Evolutionary conservation across 2,113 vertebrate species (phyloP).

Genomic region (Charina bottae): DNA sequence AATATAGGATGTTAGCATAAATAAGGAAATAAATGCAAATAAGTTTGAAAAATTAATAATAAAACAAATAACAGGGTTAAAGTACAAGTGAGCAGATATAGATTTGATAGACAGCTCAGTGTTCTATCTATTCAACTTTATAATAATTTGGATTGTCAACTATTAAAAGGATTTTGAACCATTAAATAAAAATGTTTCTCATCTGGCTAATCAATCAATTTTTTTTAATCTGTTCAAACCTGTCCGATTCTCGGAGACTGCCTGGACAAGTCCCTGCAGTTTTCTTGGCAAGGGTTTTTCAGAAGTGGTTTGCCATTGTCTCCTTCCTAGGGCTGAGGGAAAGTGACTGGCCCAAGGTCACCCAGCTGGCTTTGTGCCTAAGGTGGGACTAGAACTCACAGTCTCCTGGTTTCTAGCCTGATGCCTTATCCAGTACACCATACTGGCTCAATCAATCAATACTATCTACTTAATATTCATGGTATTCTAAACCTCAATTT

Average conservation of each 20-base stretch:
- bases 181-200: constrained; percentile 4
- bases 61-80: not conserved
- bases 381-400: no score
- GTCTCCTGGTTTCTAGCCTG: no score
- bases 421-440: no score
- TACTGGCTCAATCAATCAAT: no score
- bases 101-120: not conserved
- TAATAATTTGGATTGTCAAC: not conserved
- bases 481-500: not conserved
- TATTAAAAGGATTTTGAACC: not conserved
- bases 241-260: no score
- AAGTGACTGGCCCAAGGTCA: no score
- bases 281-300: no score
- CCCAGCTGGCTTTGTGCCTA: no score
- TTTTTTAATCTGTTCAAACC: no score
- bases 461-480: not conserved
- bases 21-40: not conserved
- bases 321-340: no score
- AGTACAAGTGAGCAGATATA: not conserved
- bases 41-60: not conserved
- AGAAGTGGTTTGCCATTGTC: no score
- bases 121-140: not conserved
- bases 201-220: not conserved
- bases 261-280: no score
- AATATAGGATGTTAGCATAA: not conserved